These are phyloP conservation scores for Drosophila stalkeri DNA, from an alignment of 2,888 invertebrate species.

Conservation along the genomic window DNA sequence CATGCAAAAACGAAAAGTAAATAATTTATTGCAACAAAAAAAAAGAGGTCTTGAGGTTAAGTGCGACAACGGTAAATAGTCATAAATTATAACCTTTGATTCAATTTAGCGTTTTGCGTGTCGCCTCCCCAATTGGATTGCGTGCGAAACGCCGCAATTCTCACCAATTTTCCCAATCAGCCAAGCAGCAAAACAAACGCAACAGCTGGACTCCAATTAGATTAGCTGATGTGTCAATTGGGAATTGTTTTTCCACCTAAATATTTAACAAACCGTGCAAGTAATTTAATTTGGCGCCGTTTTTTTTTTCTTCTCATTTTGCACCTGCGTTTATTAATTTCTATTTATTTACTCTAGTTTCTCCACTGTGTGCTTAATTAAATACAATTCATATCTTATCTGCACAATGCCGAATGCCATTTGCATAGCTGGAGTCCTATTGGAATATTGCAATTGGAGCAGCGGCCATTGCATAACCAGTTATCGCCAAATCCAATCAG, in stretches of 20 bases:
- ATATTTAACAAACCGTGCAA: background rate
- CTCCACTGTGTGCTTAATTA: background rate
- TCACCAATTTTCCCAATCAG: slow-evolving; percentile 33
- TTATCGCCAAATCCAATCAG: slow-evolving; percentile 4
- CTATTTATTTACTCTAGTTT: background rate
- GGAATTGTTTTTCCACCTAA: slow-evolving; percentile 4
- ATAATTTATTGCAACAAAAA: background rate
- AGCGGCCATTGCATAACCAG: slow-evolving; percentile 24
- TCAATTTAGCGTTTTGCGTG: slow-evolving; percentile 65
- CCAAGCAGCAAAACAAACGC: slow-evolving; percentile 4
- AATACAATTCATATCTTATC: slow-evolving; percentile 22
- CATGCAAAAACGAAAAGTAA: background rate
- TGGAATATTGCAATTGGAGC: slow-evolving; percentile 1
- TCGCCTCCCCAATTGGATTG: slow-evolving; percentile 65
- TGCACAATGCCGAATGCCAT: background rate
- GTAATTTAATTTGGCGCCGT: background rate
- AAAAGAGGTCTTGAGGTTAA: slow-evolving; percentile 18
- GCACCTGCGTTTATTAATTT: background rate
- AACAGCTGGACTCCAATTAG: slow-evolving; percentile 29
- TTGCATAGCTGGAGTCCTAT: background rate
- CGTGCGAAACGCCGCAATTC: slow-evolving; percentile 48
- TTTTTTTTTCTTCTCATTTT: background rate
- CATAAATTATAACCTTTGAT: slow-evolving; percentile 39
- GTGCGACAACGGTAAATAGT: slow-evolving; percentile 36
- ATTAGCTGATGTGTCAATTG: slow-evolving; percentile 45